Evolutionary conservation across 1,140 invertebrate species (phyloP).

Genomic region (Antheraea mylitta): DNA sequence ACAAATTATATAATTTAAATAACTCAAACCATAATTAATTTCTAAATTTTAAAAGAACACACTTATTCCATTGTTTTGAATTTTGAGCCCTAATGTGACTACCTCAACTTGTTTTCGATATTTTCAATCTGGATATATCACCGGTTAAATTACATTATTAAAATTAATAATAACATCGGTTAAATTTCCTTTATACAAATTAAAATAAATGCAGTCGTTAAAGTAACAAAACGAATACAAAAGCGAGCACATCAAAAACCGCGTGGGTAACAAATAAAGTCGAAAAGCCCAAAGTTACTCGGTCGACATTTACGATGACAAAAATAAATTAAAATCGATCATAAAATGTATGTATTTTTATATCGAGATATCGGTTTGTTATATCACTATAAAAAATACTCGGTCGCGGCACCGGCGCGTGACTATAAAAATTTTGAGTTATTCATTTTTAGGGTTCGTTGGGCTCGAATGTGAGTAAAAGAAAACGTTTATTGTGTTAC

Average conservation of each 20-base stretch:
- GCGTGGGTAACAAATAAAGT: constrained; percentile 56
- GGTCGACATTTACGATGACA: constrained; percentile 63
- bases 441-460: constrained; percentile 31
- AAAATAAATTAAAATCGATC: constrained; percentile 68
- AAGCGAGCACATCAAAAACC: constrained; percentile 13
- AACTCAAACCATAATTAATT: no score
- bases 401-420: constrained; percentile 47
- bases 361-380: constrained; percentile 57
- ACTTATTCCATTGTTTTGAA: no score
- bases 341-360: constrained; percentile 43
- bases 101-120: no score
- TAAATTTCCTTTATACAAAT: background rate
- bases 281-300: constrained; percentile 47
- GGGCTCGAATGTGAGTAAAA: background rate
- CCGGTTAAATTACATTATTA: no score
- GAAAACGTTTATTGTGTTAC: background rate
- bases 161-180: background rate
- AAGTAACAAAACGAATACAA: background rate
- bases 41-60: no score
- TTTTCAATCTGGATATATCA: no score
- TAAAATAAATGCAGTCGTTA: background rate
- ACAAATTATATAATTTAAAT: no score
- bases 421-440: constrained; percentile 61
- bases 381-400: constrained; percentile 59
- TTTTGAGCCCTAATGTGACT: no score